Conservation (phyloP, 2,113 vertebrate species). For the Todiramphus saurophagus region DNA sequence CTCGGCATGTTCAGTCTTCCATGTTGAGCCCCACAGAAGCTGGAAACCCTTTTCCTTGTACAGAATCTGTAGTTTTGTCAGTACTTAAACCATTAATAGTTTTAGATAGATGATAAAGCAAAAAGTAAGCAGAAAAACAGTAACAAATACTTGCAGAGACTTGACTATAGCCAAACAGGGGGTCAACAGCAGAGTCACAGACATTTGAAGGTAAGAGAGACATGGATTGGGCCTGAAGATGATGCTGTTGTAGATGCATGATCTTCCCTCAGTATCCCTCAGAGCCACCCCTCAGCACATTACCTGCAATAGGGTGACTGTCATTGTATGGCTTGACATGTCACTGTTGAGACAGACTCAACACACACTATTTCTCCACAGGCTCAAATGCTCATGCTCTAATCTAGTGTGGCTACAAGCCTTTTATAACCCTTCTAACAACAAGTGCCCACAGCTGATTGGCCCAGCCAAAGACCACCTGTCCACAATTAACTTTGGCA, state of each 20-base stretch:
- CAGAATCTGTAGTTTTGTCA: neutral
- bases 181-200: neutral
- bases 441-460: too few relatives aligned
- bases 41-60: neutral
- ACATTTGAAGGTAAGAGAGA: neutral
- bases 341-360: too few relatives aligned
- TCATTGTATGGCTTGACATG: too few relatives aligned
- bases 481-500: too few relatives aligned
- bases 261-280: neutral
- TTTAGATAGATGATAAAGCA: neutral
- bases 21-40: neutral
- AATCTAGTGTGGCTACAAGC: too few relatives aligned
- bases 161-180: neutral
- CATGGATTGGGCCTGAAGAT: neutral
- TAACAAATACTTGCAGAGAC: neutral
- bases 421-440: too few relatives aligned
- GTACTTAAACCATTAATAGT: neutral
- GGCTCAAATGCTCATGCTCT: too few relatives aligned
- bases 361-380: too few relatives aligned
- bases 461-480: too few relatives aligned
- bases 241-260: neutral
- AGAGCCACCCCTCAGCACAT: neutral
- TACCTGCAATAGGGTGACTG: neutral
- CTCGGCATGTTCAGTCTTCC: neutral
- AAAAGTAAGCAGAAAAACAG: neutral